phyloP scores from a whole-genome alignment of 2,113 vertebrate species.

The Eolophus roseicapilla region DNA sequence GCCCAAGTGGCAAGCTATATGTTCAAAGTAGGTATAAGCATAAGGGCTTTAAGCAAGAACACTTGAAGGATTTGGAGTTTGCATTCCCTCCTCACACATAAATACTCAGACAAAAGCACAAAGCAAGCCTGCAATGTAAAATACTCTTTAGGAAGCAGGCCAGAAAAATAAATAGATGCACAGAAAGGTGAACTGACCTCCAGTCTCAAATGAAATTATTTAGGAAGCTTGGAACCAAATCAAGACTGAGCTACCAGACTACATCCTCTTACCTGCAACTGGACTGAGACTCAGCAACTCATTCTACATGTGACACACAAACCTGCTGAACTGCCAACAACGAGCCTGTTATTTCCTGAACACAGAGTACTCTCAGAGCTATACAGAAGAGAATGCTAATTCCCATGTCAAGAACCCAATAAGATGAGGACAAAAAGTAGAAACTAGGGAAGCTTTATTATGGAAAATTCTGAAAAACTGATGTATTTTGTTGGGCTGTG shows the following conservation, averaged over 20 bases:
- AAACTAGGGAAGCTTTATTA: not conserved
- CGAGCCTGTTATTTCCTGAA: not conserved
- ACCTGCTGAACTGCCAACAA: not conserved
- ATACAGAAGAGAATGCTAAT: not conserved
- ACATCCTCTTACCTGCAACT: not conserved
- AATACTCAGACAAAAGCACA: not conserved
- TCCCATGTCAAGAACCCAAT: not conserved
- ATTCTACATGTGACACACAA: not conserved
- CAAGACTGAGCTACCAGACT: rapidly evolving
- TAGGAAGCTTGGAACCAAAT: not conserved
- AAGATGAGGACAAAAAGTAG: not conserved
- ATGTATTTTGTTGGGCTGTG: not conserved
- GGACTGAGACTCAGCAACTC: not conserved
- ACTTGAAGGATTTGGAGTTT: conserved; percentile 13
- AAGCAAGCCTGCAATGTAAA: not conserved
- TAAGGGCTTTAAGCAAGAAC: conserved; percentile 10
- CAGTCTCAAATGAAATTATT: not conserved
- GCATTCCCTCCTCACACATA: not conserved
- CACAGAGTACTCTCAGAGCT: not conserved
- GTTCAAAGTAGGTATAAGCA: not conserved
- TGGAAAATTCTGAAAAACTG: not conserved
- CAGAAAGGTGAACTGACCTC: not conserved
- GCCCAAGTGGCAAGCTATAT: conserved; percentile 24
- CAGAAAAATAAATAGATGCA: not conserved
- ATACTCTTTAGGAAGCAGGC: not conserved